Conservation (phyloP, 2,113 vertebrate species). For the Cacatua alba region DNA sequence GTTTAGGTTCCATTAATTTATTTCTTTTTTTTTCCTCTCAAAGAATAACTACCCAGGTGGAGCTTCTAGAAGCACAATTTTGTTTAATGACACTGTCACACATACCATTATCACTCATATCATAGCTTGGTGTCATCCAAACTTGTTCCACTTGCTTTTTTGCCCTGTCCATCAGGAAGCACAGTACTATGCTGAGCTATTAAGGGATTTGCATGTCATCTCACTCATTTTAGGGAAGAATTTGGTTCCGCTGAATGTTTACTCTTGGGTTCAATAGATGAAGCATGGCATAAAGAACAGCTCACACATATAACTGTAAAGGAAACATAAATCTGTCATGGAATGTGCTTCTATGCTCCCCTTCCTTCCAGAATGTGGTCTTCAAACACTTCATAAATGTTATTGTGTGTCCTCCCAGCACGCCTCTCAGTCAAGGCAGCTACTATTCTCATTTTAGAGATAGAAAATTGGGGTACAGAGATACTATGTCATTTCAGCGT, state of each 20-base stretch:
- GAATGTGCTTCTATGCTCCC: not conserved
- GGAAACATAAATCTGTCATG: not conserved
- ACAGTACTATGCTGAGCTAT: not conserved
- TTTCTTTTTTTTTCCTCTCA: not conserved
- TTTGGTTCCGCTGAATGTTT: not conserved
- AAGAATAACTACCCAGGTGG: not conserved
- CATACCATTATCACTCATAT: not conserved
- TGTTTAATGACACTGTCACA: not conserved
- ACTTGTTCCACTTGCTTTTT: conserved; percentile 46
- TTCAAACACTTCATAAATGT: not conserved
- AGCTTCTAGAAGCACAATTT: not conserved
- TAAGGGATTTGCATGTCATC: not conserved
- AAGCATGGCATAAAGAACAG: not conserved
- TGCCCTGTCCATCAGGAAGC: not conserved
- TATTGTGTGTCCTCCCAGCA: not conserved
- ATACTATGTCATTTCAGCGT: not conserved
- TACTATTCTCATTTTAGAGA: not conserved
- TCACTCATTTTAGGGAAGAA: not conserved
- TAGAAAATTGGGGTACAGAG: not conserved
- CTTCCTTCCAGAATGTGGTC: not conserved
- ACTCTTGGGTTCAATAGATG: not conserved
- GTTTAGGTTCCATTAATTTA: not conserved
- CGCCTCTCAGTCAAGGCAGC: not conserved
- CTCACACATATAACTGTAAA: not conserved
- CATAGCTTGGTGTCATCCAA: not conserved